phyloP scores from a whole-genome alignment of 2,113 vertebrate genomes.

The Panthera leo region DNA sequence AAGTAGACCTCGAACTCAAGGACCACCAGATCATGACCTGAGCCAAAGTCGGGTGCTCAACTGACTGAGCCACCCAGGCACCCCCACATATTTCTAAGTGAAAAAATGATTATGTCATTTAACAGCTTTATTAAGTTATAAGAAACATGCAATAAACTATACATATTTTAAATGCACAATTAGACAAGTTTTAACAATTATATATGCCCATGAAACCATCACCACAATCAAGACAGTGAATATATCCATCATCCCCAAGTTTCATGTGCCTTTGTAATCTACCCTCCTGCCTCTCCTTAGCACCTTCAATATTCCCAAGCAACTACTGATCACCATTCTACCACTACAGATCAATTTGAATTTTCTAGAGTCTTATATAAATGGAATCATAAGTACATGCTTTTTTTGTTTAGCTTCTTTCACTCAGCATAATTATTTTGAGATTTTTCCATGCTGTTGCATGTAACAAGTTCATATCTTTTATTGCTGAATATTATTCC shows the following conservation, averaged over 20 bases:
- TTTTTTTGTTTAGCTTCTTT: background rate
- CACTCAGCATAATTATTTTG: background rate
- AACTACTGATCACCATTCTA: background rate
- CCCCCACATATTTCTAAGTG: background rate
- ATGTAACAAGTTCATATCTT: background rate
- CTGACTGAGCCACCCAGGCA: too few relatives aligned
- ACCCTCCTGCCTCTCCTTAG: background rate
- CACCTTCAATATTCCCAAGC: background rate
- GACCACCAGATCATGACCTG: too few relatives aligned
- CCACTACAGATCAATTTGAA: background rate
- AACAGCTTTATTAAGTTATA: background rate
- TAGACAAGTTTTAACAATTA: background rate
- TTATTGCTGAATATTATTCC: background rate
- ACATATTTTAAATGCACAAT: background rate
- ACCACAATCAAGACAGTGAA: background rate
- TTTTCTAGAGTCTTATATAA: constrained; percentile 4
- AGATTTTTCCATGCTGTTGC: background rate
- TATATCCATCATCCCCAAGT: background rate
- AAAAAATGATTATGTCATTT: background rate
- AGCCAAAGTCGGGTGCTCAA: too few relatives aligned
- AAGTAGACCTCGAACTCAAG: too few relatives aligned
- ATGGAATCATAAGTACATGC: background rate
- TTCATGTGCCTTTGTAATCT: background rate
- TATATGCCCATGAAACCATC: background rate
- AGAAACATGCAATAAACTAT: background rate